A percentile compares a stretch with the other conserved stretches of the same genome.
Conservation (phyloP, 2,888 invertebrate species). For the Agrypnus murinus region DNA sequence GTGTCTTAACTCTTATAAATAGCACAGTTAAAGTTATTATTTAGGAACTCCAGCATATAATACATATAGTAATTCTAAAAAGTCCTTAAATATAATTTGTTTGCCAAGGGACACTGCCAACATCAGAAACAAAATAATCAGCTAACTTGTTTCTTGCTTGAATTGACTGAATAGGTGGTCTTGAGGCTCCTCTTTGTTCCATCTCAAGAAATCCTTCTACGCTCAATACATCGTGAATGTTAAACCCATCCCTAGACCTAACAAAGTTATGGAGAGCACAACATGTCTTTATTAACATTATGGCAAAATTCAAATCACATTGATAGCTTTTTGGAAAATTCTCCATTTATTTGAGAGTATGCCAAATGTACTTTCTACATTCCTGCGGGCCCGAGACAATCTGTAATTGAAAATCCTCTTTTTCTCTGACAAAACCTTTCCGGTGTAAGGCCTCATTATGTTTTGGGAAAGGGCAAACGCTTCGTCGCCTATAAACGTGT, state of each 20-base stretch:
- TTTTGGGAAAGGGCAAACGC: too few relatives aligned
- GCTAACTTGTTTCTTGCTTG: not conserved
- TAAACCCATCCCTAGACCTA: conserved; percentile 1
- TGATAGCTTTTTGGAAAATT: conserved; percentile 17
- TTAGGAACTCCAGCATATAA: too few relatives aligned
- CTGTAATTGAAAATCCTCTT: conserved; percentile 9
- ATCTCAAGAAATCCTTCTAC: conserved; percentile 7
- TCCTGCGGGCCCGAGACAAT: conserved; percentile 4
- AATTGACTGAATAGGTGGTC: conserved; percentile 1
- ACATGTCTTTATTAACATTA: conserved; percentile 2
- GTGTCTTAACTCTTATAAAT: too few relatives aligned
- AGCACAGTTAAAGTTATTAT: too few relatives aligned
- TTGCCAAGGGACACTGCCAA: too few relatives aligned
- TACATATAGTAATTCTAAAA: too few relatives aligned
- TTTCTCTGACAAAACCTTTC: not conserved
- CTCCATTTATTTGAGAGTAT: conserved; percentile 17
- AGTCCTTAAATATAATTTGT: too few relatives aligned
- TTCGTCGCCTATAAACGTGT: too few relatives aligned
- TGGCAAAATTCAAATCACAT: conserved; percentile 1
- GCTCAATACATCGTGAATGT: not conserved
- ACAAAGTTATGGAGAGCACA: not conserved
- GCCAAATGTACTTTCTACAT: conserved; percentile 10
- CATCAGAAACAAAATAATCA: too few relatives aligned
- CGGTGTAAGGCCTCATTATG: not conserved
- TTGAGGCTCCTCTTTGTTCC: not conserved